Base-by-base conservation (phyloP, 2,797 vertebrate species). In the Xenopus petersii region DNA sequence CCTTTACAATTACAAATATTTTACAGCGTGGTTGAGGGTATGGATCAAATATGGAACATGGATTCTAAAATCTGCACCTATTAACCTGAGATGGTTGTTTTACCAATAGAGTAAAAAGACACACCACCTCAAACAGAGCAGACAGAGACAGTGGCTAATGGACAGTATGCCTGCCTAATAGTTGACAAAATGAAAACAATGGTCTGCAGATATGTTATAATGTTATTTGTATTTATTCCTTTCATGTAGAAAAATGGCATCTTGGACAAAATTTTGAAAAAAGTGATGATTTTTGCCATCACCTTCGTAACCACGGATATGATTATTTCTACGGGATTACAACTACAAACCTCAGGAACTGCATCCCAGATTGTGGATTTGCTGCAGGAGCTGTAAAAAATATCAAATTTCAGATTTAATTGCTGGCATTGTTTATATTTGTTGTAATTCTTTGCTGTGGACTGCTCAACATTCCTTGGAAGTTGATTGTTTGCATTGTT, bases 221-320 rank as follows among this genome's bases (percentile, higher is more conserved):
- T 10, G 16, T 21, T 58, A 58, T 3, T 63, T 0, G 15, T 75
- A 81, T 42, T 42, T 42, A 42, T 42, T 42, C 26, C 10, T 83
- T 48, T 82, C 73, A 79, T 55, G 0, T 82, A 97, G 95, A 95
- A 51, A 98, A 98, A 81, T 98, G 96, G 95, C 96, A 97, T 85
- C 90, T 96, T 0, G 96, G 96, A 0, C 81, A 95, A 6, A 95
- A 90, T 85, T 97, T 94, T 77, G 76, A 91, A 73, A 84, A 75
- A 79, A 88, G 36, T 0, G 65, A 81, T 0, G 96, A 98, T 82
- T 93, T 95, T 83, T 96, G 95, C 79, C 95, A 98, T 87, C 96
- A 97, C 81, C 95, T 95, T 0, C 81, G 80, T 17, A 80, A 16
- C 30, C 95, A 96, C n/a, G 96, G 95, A 74, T 98, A 98, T 58